Evolutionary conservation across 2,113 vertebrate genomes (phyloP).

Genomic region (Ivindomyrus marchei): DNA sequence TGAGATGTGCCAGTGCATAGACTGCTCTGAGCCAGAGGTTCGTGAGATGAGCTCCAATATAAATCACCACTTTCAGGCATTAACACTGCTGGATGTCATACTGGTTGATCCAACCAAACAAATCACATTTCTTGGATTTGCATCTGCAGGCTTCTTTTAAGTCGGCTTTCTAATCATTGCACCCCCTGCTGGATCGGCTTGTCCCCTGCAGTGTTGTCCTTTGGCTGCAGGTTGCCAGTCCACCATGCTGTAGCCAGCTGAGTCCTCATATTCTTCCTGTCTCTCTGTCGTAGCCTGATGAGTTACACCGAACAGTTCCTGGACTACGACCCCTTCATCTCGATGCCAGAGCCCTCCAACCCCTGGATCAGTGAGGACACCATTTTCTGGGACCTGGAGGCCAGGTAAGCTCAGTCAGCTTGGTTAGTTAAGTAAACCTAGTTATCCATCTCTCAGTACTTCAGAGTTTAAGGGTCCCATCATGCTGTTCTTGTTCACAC

Average conservation of each 20-base stretch:
- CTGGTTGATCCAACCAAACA: not conserved
- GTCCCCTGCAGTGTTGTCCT: not conserved
- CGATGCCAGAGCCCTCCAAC: conserved; percentile 82
- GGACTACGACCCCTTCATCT: conserved; percentile 85
- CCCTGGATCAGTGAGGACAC: conserved; percentile 86
- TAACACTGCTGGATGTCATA: not conserved
- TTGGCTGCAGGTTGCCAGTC: not conserved
- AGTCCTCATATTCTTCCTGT: not conserved
- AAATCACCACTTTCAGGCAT: not conserved
- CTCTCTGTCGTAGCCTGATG: conserved; percentile 70
- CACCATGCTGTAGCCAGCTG: not conserved
- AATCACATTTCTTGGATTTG: not conserved
- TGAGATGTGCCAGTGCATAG: not conserved
- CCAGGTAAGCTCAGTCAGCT: conserved; percentile 61
- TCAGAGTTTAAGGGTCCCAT: not conserved
- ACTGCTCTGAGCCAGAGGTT: not conserved
- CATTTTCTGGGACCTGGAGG: conserved; percentile 85
- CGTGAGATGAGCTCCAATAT: not conserved
- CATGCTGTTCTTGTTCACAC: not conserved
- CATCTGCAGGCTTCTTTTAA: not conserved
- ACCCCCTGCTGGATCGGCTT: not conserved
- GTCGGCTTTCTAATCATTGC: not conserved
- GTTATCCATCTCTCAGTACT: not conserved
- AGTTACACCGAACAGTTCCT: conserved; percentile 84
- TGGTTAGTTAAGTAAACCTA: not conserved